Evolutionary conservation across 2,113 vertebrate species (phyloP), one percentile per base, ranked within the genome.

Genomic region (Otus sunia): DNA sequence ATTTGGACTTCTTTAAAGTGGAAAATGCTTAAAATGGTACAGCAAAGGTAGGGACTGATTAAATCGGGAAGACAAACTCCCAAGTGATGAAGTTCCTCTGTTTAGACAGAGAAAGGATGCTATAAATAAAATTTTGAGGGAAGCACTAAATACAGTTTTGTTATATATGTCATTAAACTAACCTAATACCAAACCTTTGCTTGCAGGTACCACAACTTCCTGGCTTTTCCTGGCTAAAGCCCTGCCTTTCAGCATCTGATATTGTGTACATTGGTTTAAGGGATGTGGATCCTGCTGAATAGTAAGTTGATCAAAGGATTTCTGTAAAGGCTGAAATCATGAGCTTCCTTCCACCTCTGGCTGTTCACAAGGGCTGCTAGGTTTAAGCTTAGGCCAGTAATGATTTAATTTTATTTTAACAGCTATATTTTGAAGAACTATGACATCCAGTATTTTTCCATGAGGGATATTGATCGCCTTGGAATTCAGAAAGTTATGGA

Each of bases 401-500:
- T 18, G 8, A 26, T 22, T 66, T 22, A 74, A 39, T 3, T 68
- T 94, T 88, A 59, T 73, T 85, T 55, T 93, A 62, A 86, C 98
- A 99, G 99, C 95, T 98, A 99, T 88, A 99, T 99, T 97, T 96
- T 99, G 96, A 99, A 99, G 98, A 99, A 98, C 63, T 98, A 99
- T 73, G 98, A 99, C 50, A 99, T 99, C 95, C 99, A 99, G 87
- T 99, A 99, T 97, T 99, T 99, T 97, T 99, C 99, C 82, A 99
- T 99, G 99, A 98, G 99, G 86, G 99, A 99, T 49, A 98, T 99
- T 14, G 99, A 99, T 98, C 98, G 98, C 90, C 98, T 99, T 67
- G 99, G 99, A 94, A 99, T 99, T 94, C 98, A 99, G 64, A 99
- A 99, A 93, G 99, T 99, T 90, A 99, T 99, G 99, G 99, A 99